Evolutionary conservation across 37 sponge, comb jelly and placozoan genomes (phyloP).

Genomic region (Corticium candelabrum): DNA sequence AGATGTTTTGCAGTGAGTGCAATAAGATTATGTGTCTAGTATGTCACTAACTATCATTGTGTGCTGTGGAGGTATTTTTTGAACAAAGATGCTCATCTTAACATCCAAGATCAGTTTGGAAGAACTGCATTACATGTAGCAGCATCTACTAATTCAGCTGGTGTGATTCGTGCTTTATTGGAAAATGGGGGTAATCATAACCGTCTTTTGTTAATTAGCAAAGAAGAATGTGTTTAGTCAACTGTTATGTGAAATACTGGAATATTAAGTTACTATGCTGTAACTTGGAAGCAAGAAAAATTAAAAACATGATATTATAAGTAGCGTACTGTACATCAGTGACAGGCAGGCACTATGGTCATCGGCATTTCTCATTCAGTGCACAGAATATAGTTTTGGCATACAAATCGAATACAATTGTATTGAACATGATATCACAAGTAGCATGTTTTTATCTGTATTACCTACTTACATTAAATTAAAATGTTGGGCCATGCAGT

Average conservation of each 20-base stretch:
- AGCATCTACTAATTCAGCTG: slow-evolving; percentile 24
- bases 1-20: background rate
- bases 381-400: too few species aligned
- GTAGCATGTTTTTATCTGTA: slow-evolving; percentile 14
- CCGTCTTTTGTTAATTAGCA: background rate
- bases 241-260: too few species aligned
- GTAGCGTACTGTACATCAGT: too few species aligned
- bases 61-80: slow-evolving; percentile 5
- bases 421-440: background rate
- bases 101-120: slow-evolving; percentile 23
- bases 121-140: slow-evolving; percentile 53
- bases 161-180: slow-evolving; percentile 35
- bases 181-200: slow-evolving; percentile 15
- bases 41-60: background rate
- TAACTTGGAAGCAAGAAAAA: too few species aligned
- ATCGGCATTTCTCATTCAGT: too few species aligned
- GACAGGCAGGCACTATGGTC: too few species aligned
- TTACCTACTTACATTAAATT: too few species aligned
- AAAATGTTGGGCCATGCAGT: background rate
- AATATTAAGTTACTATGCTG: too few species aligned
- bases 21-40: background rate
- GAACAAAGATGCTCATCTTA: slow-evolving; percentile 22
- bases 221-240: too few species aligned
- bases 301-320: too few species aligned
- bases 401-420: too few species aligned